Conservation (phyloP, 2,888 invertebrate species). For the Metacarcinus magister region DNA sequence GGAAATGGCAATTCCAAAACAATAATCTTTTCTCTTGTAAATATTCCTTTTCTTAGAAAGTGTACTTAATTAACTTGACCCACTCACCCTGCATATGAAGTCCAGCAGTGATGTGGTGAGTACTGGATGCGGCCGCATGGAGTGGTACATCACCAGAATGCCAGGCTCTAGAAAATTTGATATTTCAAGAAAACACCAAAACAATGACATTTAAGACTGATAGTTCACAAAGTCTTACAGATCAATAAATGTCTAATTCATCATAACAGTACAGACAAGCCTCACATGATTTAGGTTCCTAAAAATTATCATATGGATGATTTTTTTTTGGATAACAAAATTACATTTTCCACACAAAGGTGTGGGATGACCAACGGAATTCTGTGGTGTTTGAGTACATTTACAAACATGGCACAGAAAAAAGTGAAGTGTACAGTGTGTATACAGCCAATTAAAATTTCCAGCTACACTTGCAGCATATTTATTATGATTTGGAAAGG, state of each 20-base stretch:
- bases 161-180: conserved; percentile 89
- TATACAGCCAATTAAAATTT: not conserved
- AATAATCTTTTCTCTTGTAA: not conserved
- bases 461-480: too few relatives aligned
- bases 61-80: not conserved
- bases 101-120: conserved; percentile 95
- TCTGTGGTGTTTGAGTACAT: not conserved
- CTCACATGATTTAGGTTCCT: too few relatives aligned
- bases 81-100: conserved; percentile 91
- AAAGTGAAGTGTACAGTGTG: not conserved
- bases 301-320: too few relatives aligned
- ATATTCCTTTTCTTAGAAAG: not conserved
- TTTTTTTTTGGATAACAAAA: too few relatives aligned
- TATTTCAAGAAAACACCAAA: not conserved
- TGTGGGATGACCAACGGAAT: not conserved
- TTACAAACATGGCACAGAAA: not conserved
- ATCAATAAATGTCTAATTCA: not conserved
- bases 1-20: not conserved
- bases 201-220: not conserved
- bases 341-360: too few relatives aligned
- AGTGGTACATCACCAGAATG: conserved; percentile 96
- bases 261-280: not conserved
- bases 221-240: not conserved
- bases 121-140: conserved; percentile 95
- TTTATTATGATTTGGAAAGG: too few relatives aligned